Base-by-base conservation (phyloP, 2,113 vertebrate species). In the Leucopternis melanops region DNA sequence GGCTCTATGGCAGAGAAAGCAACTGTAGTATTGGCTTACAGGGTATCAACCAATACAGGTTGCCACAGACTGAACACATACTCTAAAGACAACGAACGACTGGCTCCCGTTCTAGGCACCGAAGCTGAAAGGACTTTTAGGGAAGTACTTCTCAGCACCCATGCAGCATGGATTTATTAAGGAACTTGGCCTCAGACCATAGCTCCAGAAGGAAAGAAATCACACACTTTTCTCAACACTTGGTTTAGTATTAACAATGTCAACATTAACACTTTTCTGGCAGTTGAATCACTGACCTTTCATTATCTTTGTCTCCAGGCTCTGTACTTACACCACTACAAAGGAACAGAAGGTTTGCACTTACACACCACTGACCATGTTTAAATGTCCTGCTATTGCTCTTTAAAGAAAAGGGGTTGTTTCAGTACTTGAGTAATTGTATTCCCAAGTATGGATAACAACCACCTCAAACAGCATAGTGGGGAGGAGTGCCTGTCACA, bases 341-440 rank as follows among this genome's bases (percentile, higher is more conserved):
- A 52, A 0, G 1, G 57, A 65, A 65, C 10, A 50, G 57, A 45
- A 81, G 22, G 11, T 49, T n/a, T 1, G 1, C 32, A 44, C 81
- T 81, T 74, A 50, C 57, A 75, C 21, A 59, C 25, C 57, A 49
- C 44, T 59, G 31, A 47, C 38, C 25, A 49, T 13, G 22, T 40
- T 66, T 47, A 40, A 55, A 29, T 16, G 13, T 34, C 32, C 44
- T 58, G 14, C 31, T 75, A 14, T 32, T 57, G 16, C 55, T 54
- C 67, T 81, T 47, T 44, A 72, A 87, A 72, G 45, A 44, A 61
- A 49, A 67, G 15, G 16, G 23, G 16, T 38, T 62, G n/a, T 36
- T 78, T 61, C 29, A 40, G 21, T 34, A 70, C 20, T 57, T 50
- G 12, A 44, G 20, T 47, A 42, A 77, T 2, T 82, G 45, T 21